A percentile compares a stretch with the other conserved stretches of the same genome.
Evolutionary conservation across 2,888 invertebrate genomes (phyloP).

Genomic region (Drosophila mulleri): DNA sequence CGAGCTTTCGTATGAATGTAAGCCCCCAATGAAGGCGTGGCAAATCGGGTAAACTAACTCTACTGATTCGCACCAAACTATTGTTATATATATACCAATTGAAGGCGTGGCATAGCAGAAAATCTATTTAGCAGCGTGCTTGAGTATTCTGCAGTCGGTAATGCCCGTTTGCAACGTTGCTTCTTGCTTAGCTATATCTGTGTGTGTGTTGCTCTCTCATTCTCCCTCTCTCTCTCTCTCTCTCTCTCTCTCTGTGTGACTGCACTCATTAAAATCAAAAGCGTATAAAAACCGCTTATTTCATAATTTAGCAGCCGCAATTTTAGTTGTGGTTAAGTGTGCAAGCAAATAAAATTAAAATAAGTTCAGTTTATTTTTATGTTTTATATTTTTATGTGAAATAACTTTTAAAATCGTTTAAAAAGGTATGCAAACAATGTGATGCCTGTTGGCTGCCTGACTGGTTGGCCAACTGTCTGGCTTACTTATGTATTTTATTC

Average conservation of each 20-base stretch:
- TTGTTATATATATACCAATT: too few relatives aligned
- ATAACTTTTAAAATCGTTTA: slow-evolving; percentile 67
- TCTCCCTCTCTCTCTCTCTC: neutral
- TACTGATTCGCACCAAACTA: too few relatives aligned
- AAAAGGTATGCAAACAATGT: slow-evolving; percentile 77
- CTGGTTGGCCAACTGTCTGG: slow-evolving; percentile 48
- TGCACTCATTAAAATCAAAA: slow-evolving; percentile 70
- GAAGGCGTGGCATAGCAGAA: too few relatives aligned
- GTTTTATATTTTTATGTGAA: neutral
- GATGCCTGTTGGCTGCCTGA: slow-evolving; percentile 37
- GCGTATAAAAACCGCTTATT: slow-evolving; percentile 66
- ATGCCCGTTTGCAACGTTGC: too few relatives aligned
- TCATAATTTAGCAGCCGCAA: slow-evolving; percentile 73
- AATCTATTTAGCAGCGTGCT: too few relatives aligned
- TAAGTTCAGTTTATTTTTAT: neutral
- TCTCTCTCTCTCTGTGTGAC: neutral
- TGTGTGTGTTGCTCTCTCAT: neutral
- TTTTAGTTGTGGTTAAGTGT: slow-evolving; percentile 71
- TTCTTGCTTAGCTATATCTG: neutral
- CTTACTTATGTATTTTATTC: slow-evolving; percentile 74
- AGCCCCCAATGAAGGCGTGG: too few relatives aligned
- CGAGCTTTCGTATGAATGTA: too few relatives aligned
- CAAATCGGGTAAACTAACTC: too few relatives aligned
- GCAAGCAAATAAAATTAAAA: slow-evolving; percentile 34
- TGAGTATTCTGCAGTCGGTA: too few relatives aligned